Evolutionary conservation across 2,888 invertebrate species (phyloP).

Genomic region (Lithophane semibrunnea): DNA sequence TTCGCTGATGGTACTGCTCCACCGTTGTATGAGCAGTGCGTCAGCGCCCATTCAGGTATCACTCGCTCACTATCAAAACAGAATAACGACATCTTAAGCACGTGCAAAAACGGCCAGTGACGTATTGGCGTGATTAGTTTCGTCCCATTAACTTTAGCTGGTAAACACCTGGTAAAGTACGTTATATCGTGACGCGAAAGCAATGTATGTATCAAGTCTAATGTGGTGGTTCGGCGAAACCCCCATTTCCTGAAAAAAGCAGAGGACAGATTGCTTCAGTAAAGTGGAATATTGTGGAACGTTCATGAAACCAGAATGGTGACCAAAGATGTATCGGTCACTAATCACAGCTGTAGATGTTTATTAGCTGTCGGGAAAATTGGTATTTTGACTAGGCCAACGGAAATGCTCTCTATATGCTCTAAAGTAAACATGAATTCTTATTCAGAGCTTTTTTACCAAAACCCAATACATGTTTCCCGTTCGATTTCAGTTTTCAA

Average conservation of each 20-base stretch:
- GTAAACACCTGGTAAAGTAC: constrained; percentile 35
- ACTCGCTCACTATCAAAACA: constrained; percentile 54
- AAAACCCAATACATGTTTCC: constrained; percentile 16
- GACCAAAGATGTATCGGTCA: neutral
- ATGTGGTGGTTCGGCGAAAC: neutral
- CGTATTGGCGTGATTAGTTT: constrained; percentile 37
- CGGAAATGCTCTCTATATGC: neutral
- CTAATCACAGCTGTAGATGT: neutral
- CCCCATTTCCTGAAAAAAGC: neutral
- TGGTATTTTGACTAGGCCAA: neutral
- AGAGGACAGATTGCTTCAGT: neutral
- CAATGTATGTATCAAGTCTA: neutral
- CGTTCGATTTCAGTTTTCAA: constrained; percentile 40
- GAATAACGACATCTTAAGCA: constrained; percentile 46
- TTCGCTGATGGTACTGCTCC: constrained; percentile 76
- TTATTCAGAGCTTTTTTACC: neutral
- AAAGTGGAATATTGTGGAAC: neutral
- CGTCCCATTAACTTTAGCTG: constrained; percentile 31
- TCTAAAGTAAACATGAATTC: neutral
- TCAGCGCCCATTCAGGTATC: constrained; percentile 72
- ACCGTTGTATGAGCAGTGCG: constrained; percentile 65
- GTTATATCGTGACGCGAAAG: constrained; percentile 1
- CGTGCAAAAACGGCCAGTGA: constrained; percentile 27
- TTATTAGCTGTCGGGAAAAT: neutral
- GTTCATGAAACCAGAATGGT: neutral